Percentiles rank a stretch among this genome's conserved stretches.
Conservation (phyloP, 2,888 invertebrate genomes). For the Nomada hirtipes region DNA sequence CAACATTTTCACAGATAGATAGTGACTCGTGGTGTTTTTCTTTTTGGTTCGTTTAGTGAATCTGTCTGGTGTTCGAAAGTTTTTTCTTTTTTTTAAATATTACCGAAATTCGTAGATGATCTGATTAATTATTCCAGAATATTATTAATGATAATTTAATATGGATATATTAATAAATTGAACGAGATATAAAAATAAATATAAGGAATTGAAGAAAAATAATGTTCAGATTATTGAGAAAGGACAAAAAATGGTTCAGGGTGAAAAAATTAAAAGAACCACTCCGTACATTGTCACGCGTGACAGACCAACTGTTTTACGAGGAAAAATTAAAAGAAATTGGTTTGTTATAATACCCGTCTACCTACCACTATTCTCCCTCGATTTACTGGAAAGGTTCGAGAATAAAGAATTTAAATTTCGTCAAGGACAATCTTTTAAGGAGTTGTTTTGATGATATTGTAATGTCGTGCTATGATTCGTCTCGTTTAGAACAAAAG, state of each 20-base stretch:
- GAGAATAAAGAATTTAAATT: constrained; percentile 81
- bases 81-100: too few species aligned
- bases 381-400: constrained; percentile 84
- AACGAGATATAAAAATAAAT: too few species aligned
- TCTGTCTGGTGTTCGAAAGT: too few species aligned
- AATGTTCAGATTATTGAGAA: too few species aligned
- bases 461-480: constrained; percentile 64
- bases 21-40: background rate
- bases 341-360: constrained; percentile 80
- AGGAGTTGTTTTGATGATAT: constrained; percentile 57
- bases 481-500: constrained; percentile 37
- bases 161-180: too few species aligned
- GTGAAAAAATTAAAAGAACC: constrained; percentile 29
- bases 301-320: constrained; percentile 78
- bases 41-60: background rate
- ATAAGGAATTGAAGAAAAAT: too few species aligned
- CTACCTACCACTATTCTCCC: constrained; percentile 83
- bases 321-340: constrained; percentile 76
- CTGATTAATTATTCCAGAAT: too few species aligned
- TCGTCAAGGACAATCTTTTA: constrained; percentile 71
- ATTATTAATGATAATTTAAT: too few species aligned
- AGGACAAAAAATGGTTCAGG: background rate
- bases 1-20: background rate
- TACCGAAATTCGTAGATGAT: too few species aligned
- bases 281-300: constrained; percentile 72